A percentile compares a stretch with the other conserved stretches of the same genome.
Conservation (phyloP, 2,888 invertebrate genomes). For the Didymodactylos carnosus region DNA sequence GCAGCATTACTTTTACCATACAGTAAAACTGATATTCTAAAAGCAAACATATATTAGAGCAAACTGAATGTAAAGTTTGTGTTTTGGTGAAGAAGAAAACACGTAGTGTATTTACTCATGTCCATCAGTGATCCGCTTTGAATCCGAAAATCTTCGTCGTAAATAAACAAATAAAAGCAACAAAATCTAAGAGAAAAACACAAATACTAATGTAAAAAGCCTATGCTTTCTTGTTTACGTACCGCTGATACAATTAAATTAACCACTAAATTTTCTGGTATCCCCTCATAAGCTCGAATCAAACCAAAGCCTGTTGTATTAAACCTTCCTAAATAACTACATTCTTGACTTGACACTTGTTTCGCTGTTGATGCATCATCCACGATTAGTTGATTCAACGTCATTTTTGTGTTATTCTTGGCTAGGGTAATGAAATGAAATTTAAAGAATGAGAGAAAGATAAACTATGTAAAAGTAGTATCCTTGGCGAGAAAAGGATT, state of each 20-base stretch:
- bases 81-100: too few relatives aligned
- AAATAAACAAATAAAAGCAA: neutral
- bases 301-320: neutral
- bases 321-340: neutral
- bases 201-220: neutral
- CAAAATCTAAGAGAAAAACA: neutral
- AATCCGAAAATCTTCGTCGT: neutral
- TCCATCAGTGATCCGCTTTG: neutral
- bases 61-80: too few relatives aligned
- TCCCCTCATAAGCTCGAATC: constrained; percentile 11
- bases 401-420: too few relatives aligned
- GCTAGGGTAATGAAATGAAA: too few relatives aligned
- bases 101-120: neutral
- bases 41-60: neutral
- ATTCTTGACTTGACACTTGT: neutral
- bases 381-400: too few relatives aligned
- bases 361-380: neutral
- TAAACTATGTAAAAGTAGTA: too few relatives aligned
- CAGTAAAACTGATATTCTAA: neutral
- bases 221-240: neutral
- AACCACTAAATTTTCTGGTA: constrained; percentile 8
- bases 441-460: too few relatives aligned
- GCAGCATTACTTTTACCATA: neutral
- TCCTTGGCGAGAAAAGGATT: too few relatives aligned
- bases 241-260: neutral